A percentile compares a stretch with the other conserved stretches of the same genome.
phyloP scores from a whole-genome alignment of 2,797 vertebrate species.

The Gymnocypris eckloni region DNA sequence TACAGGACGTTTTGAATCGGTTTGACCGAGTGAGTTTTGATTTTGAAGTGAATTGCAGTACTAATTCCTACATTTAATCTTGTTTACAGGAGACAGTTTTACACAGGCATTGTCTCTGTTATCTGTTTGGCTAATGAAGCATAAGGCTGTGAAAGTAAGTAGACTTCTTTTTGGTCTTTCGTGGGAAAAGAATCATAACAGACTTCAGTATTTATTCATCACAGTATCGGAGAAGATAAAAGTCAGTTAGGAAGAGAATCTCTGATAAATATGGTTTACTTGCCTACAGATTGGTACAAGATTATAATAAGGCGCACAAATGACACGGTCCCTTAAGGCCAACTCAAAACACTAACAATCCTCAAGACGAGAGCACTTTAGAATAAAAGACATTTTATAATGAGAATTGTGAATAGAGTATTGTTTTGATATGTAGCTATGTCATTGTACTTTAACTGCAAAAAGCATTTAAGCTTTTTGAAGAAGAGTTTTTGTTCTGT shows the following conservation, averaged over 20 bases:
- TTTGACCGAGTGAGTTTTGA: constrained; percentile 38
- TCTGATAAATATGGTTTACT: neutral
- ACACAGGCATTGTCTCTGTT: constrained; percentile 14
- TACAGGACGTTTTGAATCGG: constrained; percentile 49
- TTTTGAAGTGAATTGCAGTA: constrained; percentile 50
- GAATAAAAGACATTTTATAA: constrained; percentile 25
- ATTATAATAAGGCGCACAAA: neutral
- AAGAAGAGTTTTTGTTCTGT: constrained; percentile 15
- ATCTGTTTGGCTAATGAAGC: constrained; percentile 11
- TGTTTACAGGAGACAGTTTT: constrained; percentile 4
- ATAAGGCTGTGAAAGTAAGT: constrained; percentile 25
- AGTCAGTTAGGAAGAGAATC: neutral
- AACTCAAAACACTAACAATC: constrained; percentile 38
- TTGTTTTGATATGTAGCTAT: neutral
- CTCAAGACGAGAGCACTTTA: constrained; percentile 52
- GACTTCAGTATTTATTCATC: constrained; percentile 24
- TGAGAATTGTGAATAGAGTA: constrained; percentile 7
- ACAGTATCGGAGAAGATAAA: neutral
- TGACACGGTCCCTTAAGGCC: neutral
- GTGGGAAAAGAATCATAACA: constrained; percentile 20
- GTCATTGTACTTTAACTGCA: neutral
- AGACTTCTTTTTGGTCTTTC: constrained; percentile 37
- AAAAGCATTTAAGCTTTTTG: constrained; percentile 8
- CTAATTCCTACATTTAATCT: constrained; percentile 47
- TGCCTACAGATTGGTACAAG: constrained; percentile 1